phyloP scores from a whole-genome alignment of 2,888 invertebrate genomes.

The Linnaemya vulpina region DNA sequence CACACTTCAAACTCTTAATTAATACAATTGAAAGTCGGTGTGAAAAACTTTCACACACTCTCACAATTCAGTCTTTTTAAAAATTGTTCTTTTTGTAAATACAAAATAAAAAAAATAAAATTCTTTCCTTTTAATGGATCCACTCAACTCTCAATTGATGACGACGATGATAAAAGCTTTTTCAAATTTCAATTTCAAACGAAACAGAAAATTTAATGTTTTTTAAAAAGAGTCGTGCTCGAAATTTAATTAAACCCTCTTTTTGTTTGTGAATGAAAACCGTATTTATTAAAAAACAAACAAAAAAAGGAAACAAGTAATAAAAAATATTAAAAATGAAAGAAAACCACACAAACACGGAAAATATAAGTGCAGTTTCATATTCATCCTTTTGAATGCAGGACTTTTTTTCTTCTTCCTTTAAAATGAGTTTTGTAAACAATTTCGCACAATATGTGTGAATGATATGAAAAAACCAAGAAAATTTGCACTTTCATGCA shows the following conservation, averaged over 20 bases:
- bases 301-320: constrained; percentile 12
- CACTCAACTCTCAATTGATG: constrained; percentile 59
- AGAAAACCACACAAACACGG: constrained; percentile 31
- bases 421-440: constrained; percentile 71
- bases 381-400: constrained; percentile 65
- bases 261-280: constrained; percentile 51
- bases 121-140: constrained; percentile 41
- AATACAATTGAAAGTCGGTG: constrained; percentile 47
- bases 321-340: constrained; percentile 29
- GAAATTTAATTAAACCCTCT: constrained; percentile 69
- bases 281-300: constrained; percentile 63
- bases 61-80: constrained; percentile 19
- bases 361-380: constrained; percentile 53
- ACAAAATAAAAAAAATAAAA: background rate
- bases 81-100: constrained; percentile 35
- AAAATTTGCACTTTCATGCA: constrained; percentile 18
- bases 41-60: constrained; percentile 23
- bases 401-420: no score
- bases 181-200: constrained; percentile 57
- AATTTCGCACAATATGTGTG: constrained; percentile 70
- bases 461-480: constrained; percentile 30
- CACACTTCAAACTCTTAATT: constrained; percentile 33
- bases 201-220: constrained; percentile 56
- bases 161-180: constrained; percentile 45
- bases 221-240: constrained; percentile 60